Conservation (phyloP, 1,140 invertebrate species). For the Hesperophylax magnus region DNA sequence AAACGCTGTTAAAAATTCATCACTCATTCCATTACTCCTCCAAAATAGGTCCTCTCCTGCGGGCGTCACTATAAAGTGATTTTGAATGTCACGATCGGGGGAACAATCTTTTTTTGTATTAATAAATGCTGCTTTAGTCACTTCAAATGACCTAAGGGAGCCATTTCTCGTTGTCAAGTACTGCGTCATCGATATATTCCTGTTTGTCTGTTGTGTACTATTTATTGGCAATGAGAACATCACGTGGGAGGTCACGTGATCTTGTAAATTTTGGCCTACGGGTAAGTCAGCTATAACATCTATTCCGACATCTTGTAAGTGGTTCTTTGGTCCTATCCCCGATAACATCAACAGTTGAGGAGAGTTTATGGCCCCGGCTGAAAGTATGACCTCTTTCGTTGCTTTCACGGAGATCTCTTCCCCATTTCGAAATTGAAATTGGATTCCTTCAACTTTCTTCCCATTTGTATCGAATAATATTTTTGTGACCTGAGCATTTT, state of each 20-base stretch:
- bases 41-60: conserved; percentile 45
- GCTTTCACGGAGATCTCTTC: conserved; percentile 66
- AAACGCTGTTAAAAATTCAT: conserved; percentile 65
- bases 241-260: conserved; percentile 69
- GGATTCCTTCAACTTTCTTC: conserved; percentile 72
- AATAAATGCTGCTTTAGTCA: conserved; percentile 58
- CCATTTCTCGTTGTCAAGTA: conserved; percentile 54
- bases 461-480: conserved; percentile 70
- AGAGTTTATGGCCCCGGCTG: conserved; percentile 78
- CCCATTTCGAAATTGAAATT: conserved; percentile 69
- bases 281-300: conserved; percentile 71
- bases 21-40: conserved; percentile 63
- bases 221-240: conserved; percentile 53
- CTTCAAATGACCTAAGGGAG: background rate
- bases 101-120: conserved; percentile 58
- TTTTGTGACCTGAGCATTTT: conserved; percentile 74
- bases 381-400: conserved; percentile 78
- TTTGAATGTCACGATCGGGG: conserved; percentile 59
- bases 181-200: background rate
- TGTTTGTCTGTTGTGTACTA: no score
- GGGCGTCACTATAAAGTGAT: conserved; percentile 43
- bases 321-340: conserved; percentile 79
- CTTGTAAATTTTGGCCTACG: conserved; percentile 77
- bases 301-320: conserved; percentile 76
- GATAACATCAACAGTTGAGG: conserved; percentile 82